Percentiles rank a stretch among this genome's conserved stretches.
Conservation (phyloP, 2,888 invertebrate genomes). For the Yponomeuta malinellus region DNA sequence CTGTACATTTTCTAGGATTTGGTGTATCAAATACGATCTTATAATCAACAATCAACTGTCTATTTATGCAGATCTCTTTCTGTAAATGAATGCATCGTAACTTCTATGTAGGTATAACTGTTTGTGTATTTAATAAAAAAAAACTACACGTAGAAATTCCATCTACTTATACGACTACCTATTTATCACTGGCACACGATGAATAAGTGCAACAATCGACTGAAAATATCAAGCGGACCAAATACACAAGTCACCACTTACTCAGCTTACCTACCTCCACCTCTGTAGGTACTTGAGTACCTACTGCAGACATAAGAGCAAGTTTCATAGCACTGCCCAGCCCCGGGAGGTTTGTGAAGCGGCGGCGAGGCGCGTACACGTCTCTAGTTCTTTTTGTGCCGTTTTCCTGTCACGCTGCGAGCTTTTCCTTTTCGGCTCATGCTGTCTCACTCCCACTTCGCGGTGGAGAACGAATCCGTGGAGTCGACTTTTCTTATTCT, state of each 20-base stretch:
- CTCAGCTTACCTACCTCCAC: background rate
- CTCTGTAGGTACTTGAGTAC: background rate
- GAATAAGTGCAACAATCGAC: no score
- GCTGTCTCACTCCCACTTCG: constrained; percentile 34
- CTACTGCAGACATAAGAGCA: background rate
- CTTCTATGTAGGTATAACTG: no score
- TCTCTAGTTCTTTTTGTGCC: constrained; percentile 50
- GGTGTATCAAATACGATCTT: no score
- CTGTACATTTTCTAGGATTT: no score
- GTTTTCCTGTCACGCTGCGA: constrained; percentile 50
- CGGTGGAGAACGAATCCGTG: constrained; percentile 26
- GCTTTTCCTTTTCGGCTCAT: constrained; percentile 50
- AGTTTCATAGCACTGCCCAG: constrained; percentile 9
- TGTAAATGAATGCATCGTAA: no score
- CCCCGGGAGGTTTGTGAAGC: constrained; percentile 37
- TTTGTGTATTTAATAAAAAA: no score
- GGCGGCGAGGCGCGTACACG: constrained; percentile 41
- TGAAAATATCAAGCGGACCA: no score
- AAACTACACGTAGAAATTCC: no score
- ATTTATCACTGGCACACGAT: no score
- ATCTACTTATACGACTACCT: no score
- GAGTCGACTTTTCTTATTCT: constrained; percentile 23
- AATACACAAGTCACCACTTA: background rate
- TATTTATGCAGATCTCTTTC: no score
- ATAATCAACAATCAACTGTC: no score